A percentile compares a stretch with the other conserved stretches of the same genome.
Conservation (phyloP, 2,888 invertebrate genomes). For the Agrochola litura region DNA sequence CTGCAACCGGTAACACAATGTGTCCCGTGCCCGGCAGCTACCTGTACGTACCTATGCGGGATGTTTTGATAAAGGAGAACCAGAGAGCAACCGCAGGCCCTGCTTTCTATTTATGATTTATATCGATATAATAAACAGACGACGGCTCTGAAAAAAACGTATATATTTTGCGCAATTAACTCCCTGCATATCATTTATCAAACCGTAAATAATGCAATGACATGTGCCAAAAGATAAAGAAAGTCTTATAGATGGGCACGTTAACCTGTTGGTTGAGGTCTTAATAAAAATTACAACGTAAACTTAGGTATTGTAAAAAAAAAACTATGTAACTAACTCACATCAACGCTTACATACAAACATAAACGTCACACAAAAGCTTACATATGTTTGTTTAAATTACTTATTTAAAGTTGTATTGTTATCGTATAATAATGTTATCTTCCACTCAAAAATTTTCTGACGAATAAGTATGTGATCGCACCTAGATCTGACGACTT, state of each 20-base stretch:
- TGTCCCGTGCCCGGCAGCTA: conserved; percentile 43
- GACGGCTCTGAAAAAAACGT: too few relatives aligned
- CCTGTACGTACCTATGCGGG: conserved; percentile 33
- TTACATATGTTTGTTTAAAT: neutral
- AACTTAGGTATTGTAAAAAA: too few relatives aligned
- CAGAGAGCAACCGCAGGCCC: conserved; percentile 18
- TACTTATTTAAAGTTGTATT: neutral
- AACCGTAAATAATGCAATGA: neutral
- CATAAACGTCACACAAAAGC: neutral
- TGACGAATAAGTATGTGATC: neutral
- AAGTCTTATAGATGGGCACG: neutral
- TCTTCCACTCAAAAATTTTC: neutral
- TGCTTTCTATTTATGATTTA: neutral
- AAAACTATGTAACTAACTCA: neutral
- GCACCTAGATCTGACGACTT: neutral
- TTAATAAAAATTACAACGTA: neutral
- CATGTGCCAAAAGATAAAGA: neutral
- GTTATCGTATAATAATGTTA: neutral
- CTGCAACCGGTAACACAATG: conserved; percentile 46
- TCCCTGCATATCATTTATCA: neutral
- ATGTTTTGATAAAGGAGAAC: conserved; percentile 36
- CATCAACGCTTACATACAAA: neutral
- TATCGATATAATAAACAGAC: neutral
- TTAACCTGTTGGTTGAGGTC: neutral
- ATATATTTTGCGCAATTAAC: neutral